phyloP scores from a whole-genome alignment of 2,797 vertebrate species.

The Pipistrellus pygmaeus region DNA sequence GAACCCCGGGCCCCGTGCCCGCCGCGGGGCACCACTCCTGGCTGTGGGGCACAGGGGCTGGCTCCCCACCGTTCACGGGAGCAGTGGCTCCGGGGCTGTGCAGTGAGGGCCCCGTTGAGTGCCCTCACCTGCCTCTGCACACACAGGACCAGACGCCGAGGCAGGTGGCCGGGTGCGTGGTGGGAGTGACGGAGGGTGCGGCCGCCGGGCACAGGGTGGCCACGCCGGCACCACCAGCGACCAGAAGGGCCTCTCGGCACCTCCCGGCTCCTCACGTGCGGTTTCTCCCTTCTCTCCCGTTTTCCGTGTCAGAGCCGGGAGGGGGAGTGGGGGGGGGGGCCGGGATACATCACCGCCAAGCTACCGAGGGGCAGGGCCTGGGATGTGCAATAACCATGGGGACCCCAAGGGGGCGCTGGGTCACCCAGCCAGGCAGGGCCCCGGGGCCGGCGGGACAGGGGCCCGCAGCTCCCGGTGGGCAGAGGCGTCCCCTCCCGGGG shows the following conservation, averaged over 20 bases:
- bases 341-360: not conserved
- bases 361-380: constrained; percentile 28
- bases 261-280: not conserved
- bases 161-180: accelerated
- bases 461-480: accelerated
- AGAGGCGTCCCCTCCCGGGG: constrained; percentile 52
- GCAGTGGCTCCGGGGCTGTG: not conserved
- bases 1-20: not conserved
- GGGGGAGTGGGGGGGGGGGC: not conserved
- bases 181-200: accelerated
- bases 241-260: not conserved
- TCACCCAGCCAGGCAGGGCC: too few relatives aligned
- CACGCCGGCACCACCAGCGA: not conserved
- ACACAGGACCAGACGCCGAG: not conserved
- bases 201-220: accelerated
- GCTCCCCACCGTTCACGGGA: not conserved
- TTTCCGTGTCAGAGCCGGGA: constrained; percentile 39
- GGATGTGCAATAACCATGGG: not conserved
- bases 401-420: not conserved
- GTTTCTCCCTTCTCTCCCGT: not conserved
- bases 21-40: not conserved
- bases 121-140: too few relatives aligned
- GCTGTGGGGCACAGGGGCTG: accelerated
- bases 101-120: too few relatives aligned
- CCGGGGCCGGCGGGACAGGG: not conserved